Evolutionary conservation across 2,888 invertebrate species (phyloP).

Genomic region (Celastrina argiolus): DNA sequence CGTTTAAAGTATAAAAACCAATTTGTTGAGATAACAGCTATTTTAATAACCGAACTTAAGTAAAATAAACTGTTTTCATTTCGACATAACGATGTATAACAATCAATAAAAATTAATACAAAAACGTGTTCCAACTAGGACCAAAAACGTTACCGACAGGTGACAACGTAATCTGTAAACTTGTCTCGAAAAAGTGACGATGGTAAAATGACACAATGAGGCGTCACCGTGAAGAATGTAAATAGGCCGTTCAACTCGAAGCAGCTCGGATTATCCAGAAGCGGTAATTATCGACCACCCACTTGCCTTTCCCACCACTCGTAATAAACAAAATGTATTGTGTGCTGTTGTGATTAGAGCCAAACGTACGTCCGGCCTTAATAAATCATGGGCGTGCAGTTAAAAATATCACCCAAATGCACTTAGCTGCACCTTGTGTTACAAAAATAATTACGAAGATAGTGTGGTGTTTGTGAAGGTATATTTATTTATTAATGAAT

Average conservation of each 20-base stretch:
- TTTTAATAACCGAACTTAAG: constrained; percentile 9
- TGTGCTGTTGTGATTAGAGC: constrained; percentile 69
- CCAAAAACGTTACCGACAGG: not conserved
- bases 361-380: constrained; percentile 60
- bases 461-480: not conserved
- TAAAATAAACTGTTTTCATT: not conserved
- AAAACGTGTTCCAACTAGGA: too few species aligned
- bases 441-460: not conserved
- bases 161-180: not conserved
- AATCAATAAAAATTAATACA: not conserved
- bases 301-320: constrained; percentile 59
- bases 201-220: constrained; percentile 5
- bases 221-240: not conserved
- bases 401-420: constrained; percentile 20
- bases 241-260: constrained; percentile 16
- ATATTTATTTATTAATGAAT: too few species aligned
- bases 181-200: not conserved
- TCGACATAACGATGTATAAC: not conserved
- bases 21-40: constrained; percentile 28
- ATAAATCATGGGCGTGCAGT: constrained; percentile 28
- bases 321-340: constrained; percentile 71
- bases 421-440: not conserved
- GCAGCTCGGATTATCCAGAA: constrained; percentile 28
- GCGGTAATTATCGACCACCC: constrained; percentile 56
- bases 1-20: constrained; percentile 45